Evolutionary conservation across 2,113 vertebrate species (phyloP), one percentile per base, ranked within the genome.

Genomic region (Xiphias gladius): DNA sequence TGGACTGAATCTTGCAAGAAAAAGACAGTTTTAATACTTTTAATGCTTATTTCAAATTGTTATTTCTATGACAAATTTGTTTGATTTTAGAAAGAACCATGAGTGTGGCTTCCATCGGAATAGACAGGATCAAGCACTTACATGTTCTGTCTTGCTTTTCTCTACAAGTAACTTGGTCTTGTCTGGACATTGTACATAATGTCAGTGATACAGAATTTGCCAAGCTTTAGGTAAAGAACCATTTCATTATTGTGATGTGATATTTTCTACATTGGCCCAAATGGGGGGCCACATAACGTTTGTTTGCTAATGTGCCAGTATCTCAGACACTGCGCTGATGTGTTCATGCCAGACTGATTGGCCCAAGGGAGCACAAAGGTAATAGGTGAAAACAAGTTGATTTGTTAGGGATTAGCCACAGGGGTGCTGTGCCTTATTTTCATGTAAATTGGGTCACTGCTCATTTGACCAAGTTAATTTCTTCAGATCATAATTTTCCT

Each of bases 391-490:
- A 79, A 73, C 58, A 84, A 75, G 73, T 6, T 10, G 58, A 84
- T 74, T 64, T 52, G 57, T 59, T 82, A 35, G 26, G 0, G 82
- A 65, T 80, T 66, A 86, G 46, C 63, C 62, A 52, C 52, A 14
- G 73, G 62, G 71, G 80, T 50, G 57, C 35, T 79, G 48, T 37
- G 65, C 54, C 52, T 81, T 52, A 71, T 81, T 80, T 77, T 80
- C 71, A 86, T 83, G 43, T 37, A 80, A 83, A 89, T 70, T 79
- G 62, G 78, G 48, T 80, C 22, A 82, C 76, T 80, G 52, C 65
- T 74, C 73, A 62, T 79, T 79, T 79, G 67, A 82, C 70, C 62
- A 61, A 52, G 58, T 58, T 80, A 59, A 83, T 82, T 83, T 69
- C 39, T 58, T 67, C 52, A 80, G 64, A 80, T 82, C 61, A 59